Conservation (phyloP, 2,888 invertebrate genomes). For the Macrophya annulata region DNA sequence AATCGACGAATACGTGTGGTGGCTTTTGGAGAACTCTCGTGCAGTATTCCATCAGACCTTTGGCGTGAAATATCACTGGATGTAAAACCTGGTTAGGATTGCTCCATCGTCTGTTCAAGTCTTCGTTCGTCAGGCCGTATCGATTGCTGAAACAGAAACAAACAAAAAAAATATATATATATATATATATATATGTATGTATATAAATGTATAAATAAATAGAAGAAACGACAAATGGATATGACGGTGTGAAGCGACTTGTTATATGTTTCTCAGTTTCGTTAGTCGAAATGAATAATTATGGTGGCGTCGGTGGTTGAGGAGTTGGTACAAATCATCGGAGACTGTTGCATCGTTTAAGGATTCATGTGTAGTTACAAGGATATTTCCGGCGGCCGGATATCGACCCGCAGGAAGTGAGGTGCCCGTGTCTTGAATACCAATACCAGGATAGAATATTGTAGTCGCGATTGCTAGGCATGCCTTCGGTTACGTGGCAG, state of each 20-base stretch:
- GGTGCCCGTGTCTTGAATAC: slow-evolving; percentile 74
- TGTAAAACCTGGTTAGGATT: slow-evolving; percentile 88
- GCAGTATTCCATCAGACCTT: slow-evolving; percentile 86
- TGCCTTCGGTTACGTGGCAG: slow-evolving; percentile 42
- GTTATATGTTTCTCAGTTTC: neutral
- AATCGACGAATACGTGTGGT: slow-evolving; percentile 87
- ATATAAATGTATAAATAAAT: no score
- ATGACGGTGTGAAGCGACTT: no score
- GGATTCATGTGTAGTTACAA: slow-evolving; percentile 75
- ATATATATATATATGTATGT: no score
- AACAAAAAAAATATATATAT: no score
- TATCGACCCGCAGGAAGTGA: slow-evolving; percentile 74
- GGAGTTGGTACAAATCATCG: slow-evolving; percentile 40
- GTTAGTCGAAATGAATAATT: neutral
- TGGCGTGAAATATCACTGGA: slow-evolving; percentile 92
- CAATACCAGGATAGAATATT: slow-evolving; percentile 66
- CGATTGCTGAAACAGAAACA: slow-evolving; percentile 84
- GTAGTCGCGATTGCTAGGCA: slow-evolving; percentile 47
- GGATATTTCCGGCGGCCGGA: slow-evolving; percentile 77
- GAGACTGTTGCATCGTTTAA: slow-evolving; percentile 68
- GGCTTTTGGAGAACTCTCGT: slow-evolving; percentile 83
- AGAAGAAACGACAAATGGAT: neutral
- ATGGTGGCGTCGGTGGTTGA: neutral
- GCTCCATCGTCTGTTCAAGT: slow-evolving; percentile 93
- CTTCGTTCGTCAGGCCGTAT: slow-evolving; percentile 92